Evolutionary conservation across 2,888 invertebrate genomes (phyloP), one percentile per base, ranked within the genome.

Genomic region (Trichogramma dendrolimi): DNA sequence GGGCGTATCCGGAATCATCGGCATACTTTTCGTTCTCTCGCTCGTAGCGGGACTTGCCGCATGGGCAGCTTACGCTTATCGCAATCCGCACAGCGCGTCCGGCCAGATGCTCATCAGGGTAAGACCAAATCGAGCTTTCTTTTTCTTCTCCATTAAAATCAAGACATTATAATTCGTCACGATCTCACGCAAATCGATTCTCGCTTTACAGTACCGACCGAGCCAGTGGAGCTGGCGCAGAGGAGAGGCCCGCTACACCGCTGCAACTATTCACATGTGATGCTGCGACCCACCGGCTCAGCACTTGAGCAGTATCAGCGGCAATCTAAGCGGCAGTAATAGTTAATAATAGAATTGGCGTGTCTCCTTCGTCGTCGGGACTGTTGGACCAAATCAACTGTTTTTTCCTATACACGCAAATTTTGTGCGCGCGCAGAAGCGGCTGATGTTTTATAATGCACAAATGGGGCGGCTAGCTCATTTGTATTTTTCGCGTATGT

Each of bases 51-150:
- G 85, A 42, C 73, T 88, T n/a, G 85, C 84, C 40, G 85, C 87
- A 6, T 98, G 97, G 97, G 80, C 90, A 14, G 81, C 90, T 14
- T 98, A 98, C 79, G 98, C 97, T 4, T 99, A 97, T 82, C 89
- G 92, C 76, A 94, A 96, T 82, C 98, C 98, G 2, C 96, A 96
- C 76, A 92, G 95, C 5, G 86, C 92, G 56, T 95, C 96, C 70
- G 99, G 99, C 66, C 96, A 97, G 80, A 86, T 97, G 74, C 86
- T 99, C 58, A 98, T 99, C 75, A 92, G 93, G 88, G 96, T 96
- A 81, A 83, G 27, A 27, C 27, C 27, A 27, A 27, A 27, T 27
- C 27, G 27, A 27, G 84, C 78, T 38, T 7, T 4, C 5, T 38
- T 39, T 59, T 53, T 64, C 59, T 46, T 14, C 52, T 55, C 55